Evolutionary conservation across 2,888 invertebrate species (phyloP), one percentile per base, ranked within the genome.

Genomic region (Mesorhabditis belari): DNA sequence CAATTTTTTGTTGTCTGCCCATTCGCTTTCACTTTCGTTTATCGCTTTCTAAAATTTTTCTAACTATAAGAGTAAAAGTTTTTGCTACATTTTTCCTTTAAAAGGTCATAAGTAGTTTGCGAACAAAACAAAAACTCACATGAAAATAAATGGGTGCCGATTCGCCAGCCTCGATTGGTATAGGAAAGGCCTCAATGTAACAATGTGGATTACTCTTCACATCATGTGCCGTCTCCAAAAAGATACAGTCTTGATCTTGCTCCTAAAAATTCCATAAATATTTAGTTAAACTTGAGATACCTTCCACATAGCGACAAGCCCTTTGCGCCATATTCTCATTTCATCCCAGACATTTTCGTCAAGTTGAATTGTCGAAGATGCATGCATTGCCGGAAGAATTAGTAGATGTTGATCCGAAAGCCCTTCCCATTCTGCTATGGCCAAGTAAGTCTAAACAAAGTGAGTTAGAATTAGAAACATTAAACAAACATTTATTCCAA

Each of bases 301-400:
- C 0, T 86, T 84, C 82, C 89, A 95, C 87, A 93, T 88, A 62
- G 86, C 85, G 0, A 88, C 88, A 9, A 96, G 82, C 0, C 88
- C 87, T 82, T 87, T 89, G 56, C 91, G 87, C 78, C 89, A 90
- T 77, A 85, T 84, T 87, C 87, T 85, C 63, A 96, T 86, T 84
- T 94, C 94, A 62, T 87, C 86, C 91, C 91, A 95, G 54, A 91
- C 88, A 84, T 96, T 92, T 85, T 96, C 95, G 84, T 96, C 96
- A 50, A 92, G 80, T 67, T 88, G 87, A 0, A 92, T 91, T 44
- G 88, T 87, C 81, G 90, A 89, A 2, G 90, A 89, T 2, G 88
- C 81, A 0, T 87, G 84, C 82, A 96, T 95, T 3, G 64, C 65
- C 49, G 94, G 91, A 2, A 89, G 86, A 75, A 98, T 88, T 56